Conservation (phyloP, 2,113 vertebrate species). For the Conger conger region DNA sequence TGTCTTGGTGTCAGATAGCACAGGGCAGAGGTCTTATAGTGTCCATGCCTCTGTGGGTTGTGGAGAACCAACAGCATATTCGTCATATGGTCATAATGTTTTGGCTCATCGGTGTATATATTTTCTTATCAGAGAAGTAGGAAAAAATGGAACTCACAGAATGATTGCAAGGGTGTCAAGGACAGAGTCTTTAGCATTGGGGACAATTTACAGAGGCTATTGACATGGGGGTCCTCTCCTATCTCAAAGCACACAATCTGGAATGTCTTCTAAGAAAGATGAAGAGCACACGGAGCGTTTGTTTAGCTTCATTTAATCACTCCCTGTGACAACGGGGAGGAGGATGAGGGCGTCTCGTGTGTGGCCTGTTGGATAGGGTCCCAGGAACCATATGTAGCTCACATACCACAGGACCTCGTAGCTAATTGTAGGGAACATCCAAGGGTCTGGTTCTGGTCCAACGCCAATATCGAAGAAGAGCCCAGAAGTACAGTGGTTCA, state of each 20-base stretch:
- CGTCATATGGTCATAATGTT: too few species aligned
- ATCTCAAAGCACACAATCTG: background rate
- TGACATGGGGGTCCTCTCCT: background rate
- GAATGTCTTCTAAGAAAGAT: background rate
- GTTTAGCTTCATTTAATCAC: background rate
- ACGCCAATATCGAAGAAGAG: background rate
- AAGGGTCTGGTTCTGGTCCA: background rate
- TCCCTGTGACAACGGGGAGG: background rate
- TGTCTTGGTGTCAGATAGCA: too few species aligned
- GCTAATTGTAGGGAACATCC: background rate
- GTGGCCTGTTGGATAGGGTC: background rate
- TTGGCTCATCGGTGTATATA: too few species aligned
- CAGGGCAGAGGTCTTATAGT: too few species aligned
- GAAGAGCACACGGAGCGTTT: background rate
- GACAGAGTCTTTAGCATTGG: background rate
- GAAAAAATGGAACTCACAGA: background rate
- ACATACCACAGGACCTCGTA: background rate
- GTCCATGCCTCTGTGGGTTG: too few species aligned
- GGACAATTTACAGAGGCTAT: conserved; percentile 1
- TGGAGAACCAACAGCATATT: too few species aligned
- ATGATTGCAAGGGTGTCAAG: background rate
- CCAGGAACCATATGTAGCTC: background rate
- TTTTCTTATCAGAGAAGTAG: background rate
- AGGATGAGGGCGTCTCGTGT: background rate
- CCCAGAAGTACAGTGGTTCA: background rate